Evolutionary conservation across 2,888 invertebrate species (phyloP), one percentile per base, ranked within the genome.

Genomic region (Heterodera filipjevi): DNA sequence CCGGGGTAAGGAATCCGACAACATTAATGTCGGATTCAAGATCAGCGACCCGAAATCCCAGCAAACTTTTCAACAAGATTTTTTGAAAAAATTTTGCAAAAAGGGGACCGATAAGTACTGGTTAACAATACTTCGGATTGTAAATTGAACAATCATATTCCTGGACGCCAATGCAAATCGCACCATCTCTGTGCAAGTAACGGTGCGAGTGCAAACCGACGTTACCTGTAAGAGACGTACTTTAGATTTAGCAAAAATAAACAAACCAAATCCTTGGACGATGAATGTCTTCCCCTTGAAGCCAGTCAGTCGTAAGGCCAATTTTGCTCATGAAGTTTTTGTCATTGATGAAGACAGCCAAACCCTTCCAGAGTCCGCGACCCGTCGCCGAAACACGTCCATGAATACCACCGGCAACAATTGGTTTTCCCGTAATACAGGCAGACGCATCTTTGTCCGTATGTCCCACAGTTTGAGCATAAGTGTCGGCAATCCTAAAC

Each of bases 321-420:
- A 89, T 75, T 76, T 84, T 85, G 68, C 94, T 93, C 96, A 97
- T 97, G 92, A 95, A 97, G 86, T 94, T 94, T 73, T 94, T 93
- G 89, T 97, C 95, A 89, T 95, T 94, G 89, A 96, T 93, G 91
- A 89, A 89, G 8, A 89, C 88, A 71, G 85, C 86, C 33, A 87
- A 84, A 79, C 89, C 89, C 81, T 89, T 88, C 87, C 89, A 89
- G 8, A 96, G 94, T 77, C 96, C 96, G 82, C 92, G 88, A 76
- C 98, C 98, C 27, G 98, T 98, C n/a, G 98, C 97, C 0, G 95
- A 95, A 59, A 95, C 93, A 85, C 98, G 93, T 71, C 98, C 98
- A 91, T 96, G 96, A 88, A 99, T 97, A 86, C 98, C 98, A 83
- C 98, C 98, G 88, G 94, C 91, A 90, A 96, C 95, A 88, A 98